phyloP scores from a whole-genome alignment of 2,888 invertebrate genomes.

The Himalopsyche japonica region DNA sequence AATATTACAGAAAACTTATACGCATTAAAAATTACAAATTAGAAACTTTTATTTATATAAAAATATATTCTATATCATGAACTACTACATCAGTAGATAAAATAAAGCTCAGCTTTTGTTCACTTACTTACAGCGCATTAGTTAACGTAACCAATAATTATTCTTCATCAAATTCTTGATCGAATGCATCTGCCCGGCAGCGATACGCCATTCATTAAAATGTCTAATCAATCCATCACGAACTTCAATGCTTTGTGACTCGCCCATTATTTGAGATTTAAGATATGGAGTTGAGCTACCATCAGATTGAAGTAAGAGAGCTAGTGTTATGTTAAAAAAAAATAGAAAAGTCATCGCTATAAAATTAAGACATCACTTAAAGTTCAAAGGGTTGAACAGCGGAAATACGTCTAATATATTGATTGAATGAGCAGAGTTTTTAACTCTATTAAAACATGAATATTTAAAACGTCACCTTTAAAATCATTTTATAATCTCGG shows the following conservation, averaged over 20 bases:
- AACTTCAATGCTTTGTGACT: background rate
- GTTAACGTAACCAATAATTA: conserved; percentile 8
- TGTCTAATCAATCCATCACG: conserved; percentile 34
- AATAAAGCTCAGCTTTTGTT: background rate
- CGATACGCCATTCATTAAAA: conserved; percentile 34
- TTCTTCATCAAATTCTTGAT: conserved; percentile 15
- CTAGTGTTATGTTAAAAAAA: background rate
- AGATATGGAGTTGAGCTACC: background rate
- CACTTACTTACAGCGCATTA: background rate
- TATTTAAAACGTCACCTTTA: no score
- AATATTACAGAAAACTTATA: no score
- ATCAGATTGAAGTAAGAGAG: background rate
- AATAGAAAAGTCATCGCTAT: background rate
- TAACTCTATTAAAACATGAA: no score
- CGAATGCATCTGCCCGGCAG: background rate
- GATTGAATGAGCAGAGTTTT: no score
- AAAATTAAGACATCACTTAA: no score
- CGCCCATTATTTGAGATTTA: background rate
- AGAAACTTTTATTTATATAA: no score
- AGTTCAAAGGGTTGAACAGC: no score
- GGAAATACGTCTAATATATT: no score
- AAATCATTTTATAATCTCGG: no score
- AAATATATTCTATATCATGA: no score
- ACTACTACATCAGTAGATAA: background rate
- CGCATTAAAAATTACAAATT: no score